Base-by-base conservation (phyloP, 2,113 vertebrate species). In the Sinocyclocheilus anophthalmus region DNA sequence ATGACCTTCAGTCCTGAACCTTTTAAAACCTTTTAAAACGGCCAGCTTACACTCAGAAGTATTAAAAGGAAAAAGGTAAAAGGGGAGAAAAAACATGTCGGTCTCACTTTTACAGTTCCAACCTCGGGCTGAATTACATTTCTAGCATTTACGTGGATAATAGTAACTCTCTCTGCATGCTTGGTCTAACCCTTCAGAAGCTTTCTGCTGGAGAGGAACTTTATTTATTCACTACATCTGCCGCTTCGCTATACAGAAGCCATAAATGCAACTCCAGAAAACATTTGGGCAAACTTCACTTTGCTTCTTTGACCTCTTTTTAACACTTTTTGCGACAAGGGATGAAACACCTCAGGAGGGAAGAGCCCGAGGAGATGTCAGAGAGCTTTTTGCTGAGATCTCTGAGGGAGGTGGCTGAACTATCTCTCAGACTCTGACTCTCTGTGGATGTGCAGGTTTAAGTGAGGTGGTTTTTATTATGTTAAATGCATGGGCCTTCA, bases 111-210 rank as follows among this genome's bases (percentile, higher is more conserved):
- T 89, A 89, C 92, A 93, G 90, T 91, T 89, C 88, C 90, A 90
- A 93, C 94, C 94, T 84, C 86, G 65, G 89, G 94, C 93, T 89
- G 94, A 92, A 93, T 94, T 94, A 93, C 93, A 94, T 94, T 93
- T 91, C 88, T 88, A 92, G 91, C 53, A 83, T 94, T 89, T 94
- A 93, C 92, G 92, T 89, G 91, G 89, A 90, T 92, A 92, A 93
- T 90, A 92, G 93, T 87, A 90, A 92, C 92, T 91, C 90, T 92
- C 91, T 92, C 91, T 20, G 72, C 85, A 55, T 61, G 72, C 87
- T 24, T 42, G 55, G 67, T 81, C 22, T 72, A 67, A 81, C 76
- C 85, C 65, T 76, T 55, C 81, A 90, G 88, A 90, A 89, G 88
- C 90, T 93, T 86, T 93, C 90, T 87, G 80, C 81, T 85, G 76